Conservation (phyloP, 2,888 invertebrate species). For the Pammene aurita region DNA sequence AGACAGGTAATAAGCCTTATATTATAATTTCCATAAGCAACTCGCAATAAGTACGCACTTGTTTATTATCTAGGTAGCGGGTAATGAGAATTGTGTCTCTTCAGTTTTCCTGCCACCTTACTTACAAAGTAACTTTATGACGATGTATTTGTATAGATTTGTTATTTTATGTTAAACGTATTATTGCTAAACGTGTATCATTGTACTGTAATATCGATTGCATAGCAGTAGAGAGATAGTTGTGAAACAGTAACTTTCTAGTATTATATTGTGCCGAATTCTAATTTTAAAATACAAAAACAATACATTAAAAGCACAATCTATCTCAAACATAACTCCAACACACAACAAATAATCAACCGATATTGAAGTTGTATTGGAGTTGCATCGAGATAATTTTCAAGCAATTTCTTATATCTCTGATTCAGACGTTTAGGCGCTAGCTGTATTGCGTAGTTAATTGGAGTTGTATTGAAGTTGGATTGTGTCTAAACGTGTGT, state of each 20-base stretch:
- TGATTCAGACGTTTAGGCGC: no score
- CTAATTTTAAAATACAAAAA: no score
- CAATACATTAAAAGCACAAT: no score
- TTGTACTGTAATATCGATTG: neutral
- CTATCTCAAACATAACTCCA: no score
- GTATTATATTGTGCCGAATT: no score
- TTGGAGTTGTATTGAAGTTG: no score
- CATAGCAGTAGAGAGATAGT: neutral
- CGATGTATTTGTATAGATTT: neutral
- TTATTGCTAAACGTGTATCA: neutral
- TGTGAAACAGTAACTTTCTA: neutral
- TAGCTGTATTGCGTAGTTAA: no score
- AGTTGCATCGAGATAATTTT: no score
- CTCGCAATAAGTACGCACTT: constrained; percentile 4
- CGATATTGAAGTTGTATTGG: no score
- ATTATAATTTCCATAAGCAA: constrained; percentile 23
- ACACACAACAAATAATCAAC: no score
- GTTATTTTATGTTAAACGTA: constrained; percentile 4
- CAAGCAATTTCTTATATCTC: no score
- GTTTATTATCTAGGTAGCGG: constrained; percentile 30
- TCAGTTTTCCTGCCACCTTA: constrained; percentile 21
- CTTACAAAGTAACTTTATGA: constrained; percentile 17
- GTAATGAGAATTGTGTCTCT: constrained; percentile 12
- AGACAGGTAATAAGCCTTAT: constrained; percentile 31
- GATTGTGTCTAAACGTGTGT: no score